These are phyloP conservation scores for Pelobates fuscus DNA, from an alignment of 2,113 vertebrate species.

Conservation along the genomic window DNA sequence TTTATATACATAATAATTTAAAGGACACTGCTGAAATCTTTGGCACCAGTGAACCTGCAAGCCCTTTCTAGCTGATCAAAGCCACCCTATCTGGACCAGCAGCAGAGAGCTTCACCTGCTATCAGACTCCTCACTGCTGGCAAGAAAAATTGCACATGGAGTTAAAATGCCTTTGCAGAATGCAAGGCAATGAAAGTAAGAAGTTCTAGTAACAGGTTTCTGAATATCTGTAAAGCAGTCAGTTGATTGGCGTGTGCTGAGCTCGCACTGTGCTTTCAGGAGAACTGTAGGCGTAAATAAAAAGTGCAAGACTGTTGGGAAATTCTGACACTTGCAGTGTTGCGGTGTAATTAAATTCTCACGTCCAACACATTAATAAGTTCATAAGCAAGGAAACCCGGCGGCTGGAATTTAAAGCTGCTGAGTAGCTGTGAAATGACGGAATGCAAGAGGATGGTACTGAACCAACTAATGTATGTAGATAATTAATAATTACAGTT, in stretches of 20 bases:
- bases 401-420: neutral
- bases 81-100: too few relatives aligned
- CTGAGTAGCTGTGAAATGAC: too few relatives aligned
- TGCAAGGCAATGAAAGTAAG: neutral
- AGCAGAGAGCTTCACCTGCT: too few relatives aligned
- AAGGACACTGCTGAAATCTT: too few relatives aligned
- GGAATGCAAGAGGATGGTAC: too few relatives aligned
- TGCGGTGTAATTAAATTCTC: conserved; percentile 17
- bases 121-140: neutral
- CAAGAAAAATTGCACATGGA: neutral
- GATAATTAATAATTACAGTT: too few relatives aligned
- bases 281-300: conserved; percentile 8
- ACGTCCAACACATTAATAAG: conserved; percentile 18
- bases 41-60: too few relatives aligned
- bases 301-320: conserved; percentile 4
- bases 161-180: neutral
- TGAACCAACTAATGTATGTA: too few relatives aligned
- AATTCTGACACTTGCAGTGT: conserved; percentile 2
- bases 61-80: too few relatives aligned
- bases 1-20: too few relatives aligned
- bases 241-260: neutral
- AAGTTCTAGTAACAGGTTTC: neutral
- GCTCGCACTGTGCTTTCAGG: neutral
- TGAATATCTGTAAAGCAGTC: neutral
- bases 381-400: conserved; percentile 3